Percentiles rank a stretch among this genome's conserved stretches.
Evolutionary conservation across 1,140 invertebrate species (phyloP).

Genomic region (Pseudomyrmex pallidus): DNA sequence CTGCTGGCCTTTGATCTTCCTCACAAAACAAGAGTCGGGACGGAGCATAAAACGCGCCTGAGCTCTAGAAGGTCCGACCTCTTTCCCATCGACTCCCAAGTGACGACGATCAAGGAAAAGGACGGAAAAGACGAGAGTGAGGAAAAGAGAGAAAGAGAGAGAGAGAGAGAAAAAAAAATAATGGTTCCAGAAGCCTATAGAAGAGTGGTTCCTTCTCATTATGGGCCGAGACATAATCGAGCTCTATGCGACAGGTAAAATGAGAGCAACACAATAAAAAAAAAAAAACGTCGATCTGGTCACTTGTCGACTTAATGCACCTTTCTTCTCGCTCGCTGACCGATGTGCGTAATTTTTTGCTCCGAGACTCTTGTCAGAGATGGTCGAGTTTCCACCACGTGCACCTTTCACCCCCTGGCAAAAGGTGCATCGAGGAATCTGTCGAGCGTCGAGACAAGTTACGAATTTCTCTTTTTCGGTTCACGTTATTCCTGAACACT

Average conservation of each 20-base stretch:
- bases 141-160: constrained; percentile 8
- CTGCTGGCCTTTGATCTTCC: constrained; percentile 70
- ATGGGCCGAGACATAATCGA: background rate
- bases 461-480: constrained; percentile 20
- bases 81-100: constrained; percentile 38
- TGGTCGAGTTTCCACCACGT: constrained; percentile 64
- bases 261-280: background rate
- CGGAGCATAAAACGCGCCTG: constrained; percentile 58
- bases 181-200: background rate
- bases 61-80: constrained; percentile 28
- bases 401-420: constrained; percentile 47
- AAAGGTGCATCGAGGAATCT: constrained; percentile 68
- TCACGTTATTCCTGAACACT: constrained; percentile 54
- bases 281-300: background rate
- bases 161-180: constrained; percentile 15
- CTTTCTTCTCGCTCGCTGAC: background rate
- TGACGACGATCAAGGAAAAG: constrained; percentile 36
- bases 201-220: background rate
- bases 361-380: constrained; percentile 65
- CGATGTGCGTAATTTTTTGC: constrained; percentile 8
- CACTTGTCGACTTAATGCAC: constrained; percentile 3
- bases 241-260: background rate
- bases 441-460: constrained; percentile 35
- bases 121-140: background rate
- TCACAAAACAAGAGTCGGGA: constrained; percentile 53